Evolutionary conservation across 1,140 invertebrate species (phyloP), one percentile per base, ranked within the genome.

Genomic region (Hetaerina americana): DNA sequence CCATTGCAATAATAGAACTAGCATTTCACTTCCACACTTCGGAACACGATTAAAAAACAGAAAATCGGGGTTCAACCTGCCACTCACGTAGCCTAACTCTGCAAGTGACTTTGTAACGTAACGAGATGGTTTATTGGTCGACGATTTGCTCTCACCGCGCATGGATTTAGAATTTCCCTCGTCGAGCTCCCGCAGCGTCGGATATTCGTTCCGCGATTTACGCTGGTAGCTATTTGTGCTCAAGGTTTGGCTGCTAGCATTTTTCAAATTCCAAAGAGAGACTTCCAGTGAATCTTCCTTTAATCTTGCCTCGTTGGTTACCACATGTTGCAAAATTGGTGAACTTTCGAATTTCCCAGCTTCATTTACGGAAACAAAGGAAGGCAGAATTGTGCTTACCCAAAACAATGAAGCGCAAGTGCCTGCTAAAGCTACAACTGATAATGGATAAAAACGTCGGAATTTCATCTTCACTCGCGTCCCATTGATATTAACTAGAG

Each of bases 31-130:
- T 5, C 88, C 89, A 27, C 86, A 83, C 71, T 85, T 85, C 0
- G 88, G 87, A 66, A 89, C 82, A 40, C 86, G 80, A 72, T 89
- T 90, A 73, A 89, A 83, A 80, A 90, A 86, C 5, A 90, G 73
- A 8, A 86, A 26, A 5, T 73, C 80, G 74, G 86, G 79, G 70
- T 83, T 79, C 76, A 82, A 84, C 31, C 82, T 79, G 73, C 82
- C 81, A 8, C 84, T 79, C 78, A 75, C 82, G 73, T 74, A 79
- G 72, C 81, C 82, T 27, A 86, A 74, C 74, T 87, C 83, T 5
- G 81, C 79, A 2, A 87, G 76, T 1, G 85, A 87, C 68, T 85
- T 86, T 0, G 86, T 87, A 18, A 85, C 83, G 22, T 57, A n/a
- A 18, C 40, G 40, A 57, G 40, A 57, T 18, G 40, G 2, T 2